Conservation (phyloP, 1,140 invertebrate genomes). For the Calliopsis andreniformis region DNA sequence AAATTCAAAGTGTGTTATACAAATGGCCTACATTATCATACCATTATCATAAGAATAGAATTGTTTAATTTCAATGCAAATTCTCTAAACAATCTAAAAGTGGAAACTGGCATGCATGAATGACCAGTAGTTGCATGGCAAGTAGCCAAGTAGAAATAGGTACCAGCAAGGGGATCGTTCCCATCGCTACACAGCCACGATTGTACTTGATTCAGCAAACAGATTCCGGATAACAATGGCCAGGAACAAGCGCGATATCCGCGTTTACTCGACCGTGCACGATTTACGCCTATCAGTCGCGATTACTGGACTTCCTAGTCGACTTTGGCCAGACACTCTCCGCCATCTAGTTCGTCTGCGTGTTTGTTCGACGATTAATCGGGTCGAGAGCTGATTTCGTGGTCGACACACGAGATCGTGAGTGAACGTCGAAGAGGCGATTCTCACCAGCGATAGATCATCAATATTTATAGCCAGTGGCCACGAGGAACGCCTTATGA, state of each 20-base stretch:
- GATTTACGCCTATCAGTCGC: slow-evolving; percentile 14
- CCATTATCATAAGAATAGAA: too few species aligned
- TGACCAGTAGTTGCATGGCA: too few species aligned
- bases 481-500: slow-evolving; percentile 45
- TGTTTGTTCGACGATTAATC: neutral
- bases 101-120: too few species aligned
- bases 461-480: slow-evolving; percentile 54
- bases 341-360: neutral
- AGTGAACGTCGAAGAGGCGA: neutral
- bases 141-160: too few species aligned
- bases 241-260: neutral
- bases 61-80: too few species aligned
- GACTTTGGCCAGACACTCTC: neutral
- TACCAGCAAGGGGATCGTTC: neutral
- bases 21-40: too few species aligned
- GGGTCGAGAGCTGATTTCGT: too few species aligned
- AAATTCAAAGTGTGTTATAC: too few species aligned
- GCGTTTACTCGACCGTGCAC: slow-evolving; percentile 42
- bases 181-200: neutral
- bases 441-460: slow-evolving; percentile 49
- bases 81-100: too few species aligned
- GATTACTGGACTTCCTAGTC: slow-evolving; percentile 20
- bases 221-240: slow-evolving; percentile 4
- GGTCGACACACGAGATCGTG: neutral
- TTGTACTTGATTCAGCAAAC: neutral